Base-by-base conservation (phyloP, 2,888 invertebrate genomes). In the Pandemis corylana region DNA sequence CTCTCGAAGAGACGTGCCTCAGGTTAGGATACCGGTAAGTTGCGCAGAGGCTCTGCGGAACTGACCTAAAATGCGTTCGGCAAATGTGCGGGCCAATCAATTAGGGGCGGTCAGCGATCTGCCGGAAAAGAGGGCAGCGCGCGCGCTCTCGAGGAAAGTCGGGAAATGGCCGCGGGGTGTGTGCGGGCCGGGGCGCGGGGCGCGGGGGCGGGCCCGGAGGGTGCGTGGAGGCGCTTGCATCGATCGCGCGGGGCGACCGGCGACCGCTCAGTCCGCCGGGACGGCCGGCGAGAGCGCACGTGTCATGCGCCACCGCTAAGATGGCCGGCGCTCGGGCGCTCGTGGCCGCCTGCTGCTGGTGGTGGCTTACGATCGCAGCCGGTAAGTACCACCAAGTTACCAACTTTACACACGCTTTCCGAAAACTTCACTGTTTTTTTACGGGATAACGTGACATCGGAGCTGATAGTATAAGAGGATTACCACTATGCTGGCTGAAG, bases 241-340 rank as follows among this genome's bases (percentile, higher is more conserved):
- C 91, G 87, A 82, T 82, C 82, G 84, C 82, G 84, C 82, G 82
- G 82, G 80, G 83, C 84, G 83, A 82, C 79, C 81, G 79, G 80
- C 77, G 80, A 76, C 79, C 87, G 78, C 78, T 83, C 91, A 93
- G 93, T 94, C 93, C 90, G 94, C 93, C 94, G 94, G 94, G 93
- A 92, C 94, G 93, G 94, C 94, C 94, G 94, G 94, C 92, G 88
- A 90, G 91, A 91, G 91, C 94, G 94, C 94, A 88, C 93, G 92
- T 92, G 85, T 91, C 89, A 94, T 94, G 95, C 94, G 94, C 91
- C 90, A 89, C 86, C 93, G 90, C 91, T 94, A 87, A 93, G 71
- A 94, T 94, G 95, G 92, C 94, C 94, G 94, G 93, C 94, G 93
- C 93, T 93, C 94, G 94, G 94, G 91, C 94, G 94, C 94, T 94